Conservation (phyloP, 2,888 invertebrate genomes). For the Patella pellucida region DNA sequence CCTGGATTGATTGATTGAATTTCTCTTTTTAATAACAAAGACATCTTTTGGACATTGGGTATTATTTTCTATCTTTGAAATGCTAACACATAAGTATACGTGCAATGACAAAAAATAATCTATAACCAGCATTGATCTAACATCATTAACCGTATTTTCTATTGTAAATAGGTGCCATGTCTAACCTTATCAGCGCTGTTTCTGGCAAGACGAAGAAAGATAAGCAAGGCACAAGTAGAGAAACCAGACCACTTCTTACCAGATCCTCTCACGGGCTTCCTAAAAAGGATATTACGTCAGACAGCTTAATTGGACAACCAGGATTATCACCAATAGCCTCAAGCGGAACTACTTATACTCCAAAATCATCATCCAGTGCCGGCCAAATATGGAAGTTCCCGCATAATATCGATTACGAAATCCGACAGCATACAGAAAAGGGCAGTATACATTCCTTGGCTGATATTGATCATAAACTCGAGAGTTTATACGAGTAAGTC, state of each 20-base stretch:
- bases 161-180: slow-evolving; percentile 28
- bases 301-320: slow-evolving; percentile 30
- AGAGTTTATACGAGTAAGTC: slow-evolving; percentile 61
- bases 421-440: slow-evolving; percentile 43
- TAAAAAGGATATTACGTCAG: slow-evolving; percentile 29
- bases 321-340: slow-evolving; percentile 54
- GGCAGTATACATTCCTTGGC: slow-evolving; percentile 43
- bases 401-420: slow-evolving; percentile 53
- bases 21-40: no score
- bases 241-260: slow-evolving; percentile 12
- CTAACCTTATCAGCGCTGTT: slow-evolving; percentile 33
- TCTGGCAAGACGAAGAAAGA: slow-evolving; percentile 27
- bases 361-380: slow-evolving; percentile 59
- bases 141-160: no score
- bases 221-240: slow-evolving; percentile 18
- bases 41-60: no score
- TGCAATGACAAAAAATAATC: no score
- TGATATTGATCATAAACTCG: slow-evolving; percentile 63
- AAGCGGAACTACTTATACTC: slow-evolving; percentile 61
- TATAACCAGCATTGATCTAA: no score
- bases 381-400: slow-evolving; percentile 51
- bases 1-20: no score
- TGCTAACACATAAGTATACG: no score
- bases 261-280: slow-evolving; percentile 21
- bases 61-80: no score